Conservation (phyloP, 2,888 invertebrate species). For the Thymelicus lineola region DNA sequence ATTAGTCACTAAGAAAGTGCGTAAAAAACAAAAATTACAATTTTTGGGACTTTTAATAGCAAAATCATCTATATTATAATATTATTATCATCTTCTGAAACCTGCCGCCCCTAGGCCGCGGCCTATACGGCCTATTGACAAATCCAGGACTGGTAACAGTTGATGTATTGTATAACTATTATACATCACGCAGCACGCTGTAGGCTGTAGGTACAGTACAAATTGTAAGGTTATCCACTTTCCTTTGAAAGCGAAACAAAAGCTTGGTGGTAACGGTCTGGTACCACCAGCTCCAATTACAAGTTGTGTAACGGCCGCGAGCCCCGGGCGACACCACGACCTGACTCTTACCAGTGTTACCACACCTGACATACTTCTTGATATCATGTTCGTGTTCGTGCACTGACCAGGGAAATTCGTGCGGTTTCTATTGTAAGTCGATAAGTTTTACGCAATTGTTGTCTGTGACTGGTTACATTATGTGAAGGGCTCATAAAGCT, state of each 20-base stretch:
- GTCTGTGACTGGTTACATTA: too few species aligned
- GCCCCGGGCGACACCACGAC: conserved; percentile 34
- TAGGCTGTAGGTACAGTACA: neutral
- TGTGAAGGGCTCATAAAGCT: too few species aligned
- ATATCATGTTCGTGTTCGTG: conserved; percentile 14
- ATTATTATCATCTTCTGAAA: too few species aligned
- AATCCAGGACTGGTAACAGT: too few species aligned
- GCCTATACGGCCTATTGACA: too few species aligned
- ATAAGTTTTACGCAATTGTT: neutral
- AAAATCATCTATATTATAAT: too few species aligned
- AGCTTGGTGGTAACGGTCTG: conserved; percentile 16
- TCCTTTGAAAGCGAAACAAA: conserved; percentile 36
- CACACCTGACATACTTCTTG: conserved; percentile 48
- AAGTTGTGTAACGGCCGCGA: conserved; percentile 36
- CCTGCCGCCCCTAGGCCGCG: too few species aligned
- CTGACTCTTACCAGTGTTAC: conserved; percentile 35
- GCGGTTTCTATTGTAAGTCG: conserved; percentile 7
- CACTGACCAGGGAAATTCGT: neutral
- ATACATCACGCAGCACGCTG: neutral
- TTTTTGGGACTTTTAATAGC: too few species aligned
- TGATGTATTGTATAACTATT: too few species aligned
- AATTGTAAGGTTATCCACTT: conserved; percentile 24
- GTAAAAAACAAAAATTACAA: too few species aligned
- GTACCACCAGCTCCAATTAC: conserved; percentile 33
- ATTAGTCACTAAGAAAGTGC: too few species aligned